Base-by-base conservation (phyloP, 2,888 invertebrate species). In the Empis livida region DNA sequence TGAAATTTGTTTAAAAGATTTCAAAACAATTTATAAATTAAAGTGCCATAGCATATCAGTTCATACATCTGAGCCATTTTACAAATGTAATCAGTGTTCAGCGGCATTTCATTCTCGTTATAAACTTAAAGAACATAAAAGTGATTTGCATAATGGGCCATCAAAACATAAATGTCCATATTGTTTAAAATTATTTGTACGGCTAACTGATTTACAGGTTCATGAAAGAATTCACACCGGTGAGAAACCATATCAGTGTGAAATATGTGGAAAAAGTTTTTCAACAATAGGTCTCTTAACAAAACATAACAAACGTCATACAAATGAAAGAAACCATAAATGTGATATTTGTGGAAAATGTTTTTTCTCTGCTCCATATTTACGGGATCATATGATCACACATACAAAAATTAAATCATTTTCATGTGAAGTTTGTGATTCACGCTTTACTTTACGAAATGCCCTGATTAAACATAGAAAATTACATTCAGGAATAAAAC, bases 211-310 rank as follows among this genome's bases (percentile, higher is more conserved):
- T 17, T 17, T 39, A 17, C 5, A 39, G 13, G 13, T 39, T 11
- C 39, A 39, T 39, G 39, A 39, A 39, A 17, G 39, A 39, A 13
- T 39, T 39, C 39, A 39, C 13, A 39, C 48, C 91, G 73, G 90
- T 91, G 58, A 78, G 79, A 53, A 39, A 17, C 39, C 39, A 13
- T 39, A 13, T 39, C 13, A 17, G 13, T 39, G 39, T 39, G 39
- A 39, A 17, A 16, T 17, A 17, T 39, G 39, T 39, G 39, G 39
- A 2, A 11, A 16, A n/a, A 17, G 17, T 17, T 39, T 17, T 39
- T 11, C 16, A 10, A 13, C 39, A 11, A 10, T 11, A 11, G 13
- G 17, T 17, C 20, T 39, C 5, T 10, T 11, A 39, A n/a, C n/a
- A n/a, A 39, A 17, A 13, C 39, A 39, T 9, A 39, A 17, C 5